Percentiles rank a stretch among this genome's conserved stretches.
Conservation (phyloP, 37 sponge, comb jelly and placozoan species). For the Crambe crambe region DNA sequence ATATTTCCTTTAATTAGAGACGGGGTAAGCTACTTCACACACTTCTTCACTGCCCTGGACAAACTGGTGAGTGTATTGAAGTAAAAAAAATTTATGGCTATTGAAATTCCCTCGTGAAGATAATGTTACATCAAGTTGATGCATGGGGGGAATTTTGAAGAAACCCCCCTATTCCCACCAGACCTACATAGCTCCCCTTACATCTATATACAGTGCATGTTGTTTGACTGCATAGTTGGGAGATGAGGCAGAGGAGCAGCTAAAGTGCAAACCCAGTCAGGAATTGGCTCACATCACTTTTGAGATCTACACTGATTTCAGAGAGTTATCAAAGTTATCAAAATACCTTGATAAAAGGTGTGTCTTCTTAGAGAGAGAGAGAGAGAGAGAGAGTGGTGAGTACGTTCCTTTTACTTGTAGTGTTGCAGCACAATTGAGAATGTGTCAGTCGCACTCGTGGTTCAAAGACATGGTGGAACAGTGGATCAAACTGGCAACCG, state of each 20-base stretch:
- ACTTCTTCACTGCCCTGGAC: slow-evolving; percentile 36
- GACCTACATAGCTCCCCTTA: background rate
- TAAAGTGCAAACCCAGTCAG: background rate
- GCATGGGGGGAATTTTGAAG: no score
- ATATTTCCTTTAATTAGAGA: no score
- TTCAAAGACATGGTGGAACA: slow-evolving; percentile 38
- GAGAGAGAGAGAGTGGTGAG: no score
- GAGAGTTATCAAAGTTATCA: background rate
- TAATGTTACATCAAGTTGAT: no score
- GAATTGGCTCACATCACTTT: background rate
- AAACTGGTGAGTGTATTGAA: slow-evolving; percentile 32
- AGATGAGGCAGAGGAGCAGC: background rate
- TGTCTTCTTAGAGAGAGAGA: background rate
- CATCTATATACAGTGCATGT: background rate
- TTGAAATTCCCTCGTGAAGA: background rate
- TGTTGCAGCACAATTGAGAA: background rate
- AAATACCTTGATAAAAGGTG: background rate
- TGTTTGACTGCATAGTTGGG: background rate
- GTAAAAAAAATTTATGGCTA: background rate
- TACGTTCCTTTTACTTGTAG: slow-evolving; percentile 13
- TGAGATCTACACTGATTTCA: background rate
- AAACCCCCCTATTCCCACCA: no score
- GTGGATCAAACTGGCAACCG: slow-evolving; percentile 43
- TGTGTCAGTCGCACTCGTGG: slow-evolving; percentile 31
- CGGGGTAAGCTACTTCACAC: slow-evolving; percentile 37